These are phyloP conservation scores for Cacoxenus indagator DNA, from an alignment of 2,888 invertebrate genomes.

Conservation along the genomic window DNA sequence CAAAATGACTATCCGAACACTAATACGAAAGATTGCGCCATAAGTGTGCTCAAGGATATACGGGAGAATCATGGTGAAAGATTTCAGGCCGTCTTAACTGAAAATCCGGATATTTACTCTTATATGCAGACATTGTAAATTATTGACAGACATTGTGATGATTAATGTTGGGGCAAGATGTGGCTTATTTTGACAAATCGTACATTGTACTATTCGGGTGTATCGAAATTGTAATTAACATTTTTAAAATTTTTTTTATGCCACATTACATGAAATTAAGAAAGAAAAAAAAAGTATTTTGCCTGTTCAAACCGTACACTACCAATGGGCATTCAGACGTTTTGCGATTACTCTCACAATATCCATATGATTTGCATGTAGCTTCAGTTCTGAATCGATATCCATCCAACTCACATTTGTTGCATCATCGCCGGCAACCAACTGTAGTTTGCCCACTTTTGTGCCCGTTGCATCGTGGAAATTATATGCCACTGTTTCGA, in stretches of 20 bases:
- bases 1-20: constrained; percentile 72
- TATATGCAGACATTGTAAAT: constrained; percentile 63
- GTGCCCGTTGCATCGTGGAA: constrained; percentile 89
- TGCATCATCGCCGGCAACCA: constrained; percentile 94
- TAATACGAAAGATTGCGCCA: constrained; percentile 59
- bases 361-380: constrained; percentile 91
- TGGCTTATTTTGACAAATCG: not conserved
- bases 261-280: not conserved
- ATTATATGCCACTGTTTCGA: constrained; percentile 94
- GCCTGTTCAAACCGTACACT: constrained; percentile 9
- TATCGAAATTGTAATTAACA: not conserved
- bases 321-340: constrained; percentile 79
- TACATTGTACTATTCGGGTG: not conserved
- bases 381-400: constrained; percentile 76
- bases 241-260: not conserved
- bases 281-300: not conserved
- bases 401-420: constrained; percentile 90
- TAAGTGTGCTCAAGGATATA: constrained; percentile 74
- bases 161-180: no score
- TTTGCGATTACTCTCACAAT: constrained; percentile 81
- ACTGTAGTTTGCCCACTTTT: constrained; percentile 77
- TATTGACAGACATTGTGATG: not conserved
- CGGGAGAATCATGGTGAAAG: constrained; percentile 74
- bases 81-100: constrained; percentile 71
- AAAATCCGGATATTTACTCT: constrained; percentile 60